Conservation (phyloP, 2,888 invertebrate species). For the Aspidiotus destructor region DNA sequence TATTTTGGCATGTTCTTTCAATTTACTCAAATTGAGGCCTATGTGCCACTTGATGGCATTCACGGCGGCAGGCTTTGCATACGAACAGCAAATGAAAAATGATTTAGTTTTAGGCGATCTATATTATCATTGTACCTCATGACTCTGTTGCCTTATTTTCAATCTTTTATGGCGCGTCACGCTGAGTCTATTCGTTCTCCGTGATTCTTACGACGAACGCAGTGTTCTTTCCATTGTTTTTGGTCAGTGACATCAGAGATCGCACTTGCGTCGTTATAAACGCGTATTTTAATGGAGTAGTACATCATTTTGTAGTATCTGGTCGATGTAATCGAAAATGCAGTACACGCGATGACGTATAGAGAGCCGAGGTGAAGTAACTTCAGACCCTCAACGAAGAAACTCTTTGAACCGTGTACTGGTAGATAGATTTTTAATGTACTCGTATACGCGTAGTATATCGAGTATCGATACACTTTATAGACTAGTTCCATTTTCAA, state of each 20-base stretch:
- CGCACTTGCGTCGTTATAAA: neutral
- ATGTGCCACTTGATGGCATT: no score
- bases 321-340: neutral
- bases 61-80: no score
- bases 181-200: constrained; percentile 11
- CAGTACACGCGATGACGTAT: constrained; percentile 7
- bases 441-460: no score
- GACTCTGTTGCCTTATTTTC: no score
- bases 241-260: constrained; percentile 23
- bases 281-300: no score
- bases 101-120: no score
- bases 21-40: no score
- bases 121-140: no score
- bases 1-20: no score
- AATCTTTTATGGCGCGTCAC: constrained; percentile 11
- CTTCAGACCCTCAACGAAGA: constrained; percentile 25
- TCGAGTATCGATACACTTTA: constrained; percentile 12
- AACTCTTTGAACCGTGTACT: constrained; percentile 18
- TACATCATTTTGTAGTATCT: constrained; percentile 3
- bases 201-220: neutral
- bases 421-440: neutral
- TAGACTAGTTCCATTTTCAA: neutral
- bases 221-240: constrained; percentile 20
- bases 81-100: no score
- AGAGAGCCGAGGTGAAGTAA: neutral